Base-by-base conservation (phyloP, 1,140 invertebrate species). In the Grapholita molesta region DNA sequence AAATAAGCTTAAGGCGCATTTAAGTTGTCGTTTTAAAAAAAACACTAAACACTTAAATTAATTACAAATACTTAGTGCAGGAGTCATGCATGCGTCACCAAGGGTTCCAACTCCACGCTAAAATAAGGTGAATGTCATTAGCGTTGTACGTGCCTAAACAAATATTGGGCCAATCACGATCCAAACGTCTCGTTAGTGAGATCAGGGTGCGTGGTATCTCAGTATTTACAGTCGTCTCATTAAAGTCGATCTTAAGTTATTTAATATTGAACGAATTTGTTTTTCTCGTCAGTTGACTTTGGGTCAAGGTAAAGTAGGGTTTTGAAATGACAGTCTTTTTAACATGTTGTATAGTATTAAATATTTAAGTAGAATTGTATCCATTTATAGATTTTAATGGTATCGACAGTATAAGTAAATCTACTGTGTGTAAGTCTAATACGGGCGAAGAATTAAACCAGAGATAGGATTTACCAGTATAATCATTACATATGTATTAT, bases 91-190 rank as follows among this genome's bases (percentile, higher is more conserved):
- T 12, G 32, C 64, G 64, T 65, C 64, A 33, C 30, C 30, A 35
- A 21, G 30, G 32, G 30, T 65, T 65, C 30, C 24, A 32, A 65
- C 64, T 23, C 24, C 64, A 9, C 9, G 64, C 64, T 15, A 8
- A 25, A 25, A 55, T 55, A 65, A 65, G 32, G 64, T 38, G 30
- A 38, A 33, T 35, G 33, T 35, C 64, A 65, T 65, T 65, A 65
- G 64, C 18, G 64, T 0, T 2, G 32, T 15, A 35, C 64, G 64
- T 65, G 64, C 64, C 64, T 65, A 65, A 65, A 65, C 33, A 65
- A 65, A 65, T 65, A 65, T 65, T 65, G 64, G 64, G 64, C 64
- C 64, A 65, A 65, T 65, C 30, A 24, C 61, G 5, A 25, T n/a
- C 24, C 24, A 24, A 28, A 28, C 55, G 55, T 61, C 55, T 61